Percentiles rank a stretch among this genome's conserved stretches.
phyloP scores from a whole-genome alignment of 2,113 vertebrate species.

The chimpanzee (Pan troglodytes) region NHGRI_mPanTro3-v2.1_pri NC_072404.2:53256001-53256500 shows the following conservation, averaged over 20 bases:
- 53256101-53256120: too few species aligned
- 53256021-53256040: not conserved
- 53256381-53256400: not conserved
- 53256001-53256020: too few species aligned
- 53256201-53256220: not conserved
- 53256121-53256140: fast-evolving
- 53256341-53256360: not conserved
- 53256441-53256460: not conserved
- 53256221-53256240: not conserved
- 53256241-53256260: not conserved
- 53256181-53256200: not conserved
- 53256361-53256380: not conserved
- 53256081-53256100: not conserved
- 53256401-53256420: fast-evolving
- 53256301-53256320: not conserved
- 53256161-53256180: not conserved
- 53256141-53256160: fast-evolving
- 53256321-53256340: not conserved
- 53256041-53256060: not conserved
- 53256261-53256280: fast-evolving
- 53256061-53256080: not conserved
- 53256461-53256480: not conserved
- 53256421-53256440: not conserved
- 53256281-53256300: fast-evolving
- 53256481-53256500: not conserved